Evolutionary conservation across 2,113 vertebrate genomes (phyloP).

Genomic region (Dicaeum eximium): DNA sequence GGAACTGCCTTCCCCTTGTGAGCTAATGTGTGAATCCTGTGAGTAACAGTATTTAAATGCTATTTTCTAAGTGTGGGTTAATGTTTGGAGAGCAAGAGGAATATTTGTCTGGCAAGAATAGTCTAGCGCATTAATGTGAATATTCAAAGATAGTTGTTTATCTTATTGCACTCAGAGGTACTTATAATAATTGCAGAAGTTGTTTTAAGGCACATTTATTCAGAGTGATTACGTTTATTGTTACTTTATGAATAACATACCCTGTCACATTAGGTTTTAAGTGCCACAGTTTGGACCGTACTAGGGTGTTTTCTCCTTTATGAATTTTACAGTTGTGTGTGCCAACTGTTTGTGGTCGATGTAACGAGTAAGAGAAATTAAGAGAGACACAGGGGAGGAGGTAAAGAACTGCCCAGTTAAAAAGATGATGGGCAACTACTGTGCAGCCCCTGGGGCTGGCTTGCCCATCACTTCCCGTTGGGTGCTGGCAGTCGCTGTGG

Average conservation of each 20-base stretch:
- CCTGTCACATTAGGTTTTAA: slow-evolving; percentile 41
- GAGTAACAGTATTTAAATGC: slow-evolving; percentile 37
- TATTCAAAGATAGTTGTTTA: slow-evolving; percentile 70
- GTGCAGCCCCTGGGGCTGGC: background rate
- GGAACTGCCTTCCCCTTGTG: background rate
- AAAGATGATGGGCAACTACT: fast-evolving
- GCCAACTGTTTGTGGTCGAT: background rate
- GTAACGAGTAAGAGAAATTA: background rate
- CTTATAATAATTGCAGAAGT: slow-evolving; percentile 68
- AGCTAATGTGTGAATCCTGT: slow-evolving; percentile 48
- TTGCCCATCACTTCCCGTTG: fast-evolving
- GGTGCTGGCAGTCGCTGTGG: background rate
- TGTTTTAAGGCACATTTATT: slow-evolving; percentile 70
- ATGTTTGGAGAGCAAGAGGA: slow-evolving; percentile 28
- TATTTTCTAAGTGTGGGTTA: slow-evolving; percentile 23
- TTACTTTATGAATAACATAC: slow-evolving; percentile 51
- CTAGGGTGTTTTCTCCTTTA: background rate
- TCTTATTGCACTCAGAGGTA: slow-evolving; percentile 67
- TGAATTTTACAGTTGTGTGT: background rate
- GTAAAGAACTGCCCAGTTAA: background rate
- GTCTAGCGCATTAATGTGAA: slow-evolving; percentile 64
- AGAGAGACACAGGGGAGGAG: background rate
- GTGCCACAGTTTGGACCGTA: background rate
- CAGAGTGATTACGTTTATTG: slow-evolving; percentile 43
- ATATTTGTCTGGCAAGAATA: slow-evolving; percentile 47